Base-by-base conservation (phyloP, 1,140 invertebrate genomes). In the Anoplophora glabripennis region DNA sequence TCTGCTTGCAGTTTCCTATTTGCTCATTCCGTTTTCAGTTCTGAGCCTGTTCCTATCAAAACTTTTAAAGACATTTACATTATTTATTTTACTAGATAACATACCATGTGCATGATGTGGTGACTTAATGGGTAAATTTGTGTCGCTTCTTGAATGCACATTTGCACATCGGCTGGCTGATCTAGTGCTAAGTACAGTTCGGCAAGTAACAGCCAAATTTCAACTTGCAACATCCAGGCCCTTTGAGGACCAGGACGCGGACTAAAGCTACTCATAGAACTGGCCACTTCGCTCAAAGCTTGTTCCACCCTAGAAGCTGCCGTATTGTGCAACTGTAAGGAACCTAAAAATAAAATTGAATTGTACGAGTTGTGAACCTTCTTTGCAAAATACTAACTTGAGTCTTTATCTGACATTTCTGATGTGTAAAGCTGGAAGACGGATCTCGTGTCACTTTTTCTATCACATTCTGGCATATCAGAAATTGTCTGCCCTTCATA, bases 91-190 rank as follows among this genome's bases (percentile, higher is more conserved):
- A n/a, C n/a, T n/a, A n/a, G n/a, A n/a, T n/a, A n/a, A 73, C 81
- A 81, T 73, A 95, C 92, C 80, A 93, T 92, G 69, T 92, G 93
- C 79, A 96, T 88, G 36, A 96, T 89, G 59, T 94, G 90, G 78
- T 96, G 93, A 63, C 92, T 94, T 45, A 92, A 79, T 0, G 93
- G 91, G 75, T 92, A 92, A 57, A 97, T 89, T 63, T 86, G 82
- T 0, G 88, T 85, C 4, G 94, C 94, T 78, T 97, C 94, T 63
- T 91, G 84, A 37, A 96, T 85, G 70, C 93, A 94, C 53, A 88
- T 85, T 35, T 89, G 84, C 9, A 94, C 93, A 68, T 93, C 90
- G 40, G 83, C 81, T 11, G 86, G 80, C 66, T 93, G 87, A 42
- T 92, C 87, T 53, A 92, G 75, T 34, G 83, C 81, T 63, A 97